Evolutionary conservation across 2,113 vertebrate species (phyloP).

Genomic region (Sterna hirundo): DNA sequence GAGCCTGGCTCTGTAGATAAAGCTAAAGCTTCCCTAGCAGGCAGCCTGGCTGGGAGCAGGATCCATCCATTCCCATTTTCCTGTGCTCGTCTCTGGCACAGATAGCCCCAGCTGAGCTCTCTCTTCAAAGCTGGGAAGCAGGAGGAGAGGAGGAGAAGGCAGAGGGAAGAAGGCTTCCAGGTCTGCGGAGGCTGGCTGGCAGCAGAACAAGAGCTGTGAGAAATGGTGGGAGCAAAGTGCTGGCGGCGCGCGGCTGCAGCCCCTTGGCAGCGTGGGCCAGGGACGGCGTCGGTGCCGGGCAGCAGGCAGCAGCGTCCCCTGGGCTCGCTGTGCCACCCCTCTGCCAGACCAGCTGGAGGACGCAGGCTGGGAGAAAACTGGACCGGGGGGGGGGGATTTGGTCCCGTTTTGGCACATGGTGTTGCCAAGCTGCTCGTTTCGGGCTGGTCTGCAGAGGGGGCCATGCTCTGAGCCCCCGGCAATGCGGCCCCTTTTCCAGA

Average conservation of each 20-base stretch:
- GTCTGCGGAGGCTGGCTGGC: not conserved
- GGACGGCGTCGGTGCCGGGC: accelerated
- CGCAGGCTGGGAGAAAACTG: not conserved
- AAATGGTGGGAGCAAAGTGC: not conserved
- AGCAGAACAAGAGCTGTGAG: not conserved
- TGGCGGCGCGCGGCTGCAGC: not conserved
- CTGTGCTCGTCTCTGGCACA: not conserved
- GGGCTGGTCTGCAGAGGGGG: too few species aligned
- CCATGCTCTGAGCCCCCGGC: not conserved
- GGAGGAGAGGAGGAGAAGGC: not conserved
- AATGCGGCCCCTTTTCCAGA: not conserved
- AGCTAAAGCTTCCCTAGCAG: not conserved
- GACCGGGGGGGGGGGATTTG: not conserved
- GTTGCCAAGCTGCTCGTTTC: not conserved
- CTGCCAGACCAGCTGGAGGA: not conserved
- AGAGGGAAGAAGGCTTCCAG: not conserved
- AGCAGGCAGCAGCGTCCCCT: not conserved
- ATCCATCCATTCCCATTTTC: not conserved
- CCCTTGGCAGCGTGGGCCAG: not conserved
- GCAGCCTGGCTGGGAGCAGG: not conserved
- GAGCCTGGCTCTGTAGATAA: not conserved
- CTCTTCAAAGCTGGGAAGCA: not conserved
- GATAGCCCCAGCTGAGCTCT: not conserved
- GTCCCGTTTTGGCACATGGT: not conserved
- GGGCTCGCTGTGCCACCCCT: not conserved